phyloP scores from a whole-genome alignment of 2,113 vertebrate genomes.

The Lates calcarifer region DNA sequence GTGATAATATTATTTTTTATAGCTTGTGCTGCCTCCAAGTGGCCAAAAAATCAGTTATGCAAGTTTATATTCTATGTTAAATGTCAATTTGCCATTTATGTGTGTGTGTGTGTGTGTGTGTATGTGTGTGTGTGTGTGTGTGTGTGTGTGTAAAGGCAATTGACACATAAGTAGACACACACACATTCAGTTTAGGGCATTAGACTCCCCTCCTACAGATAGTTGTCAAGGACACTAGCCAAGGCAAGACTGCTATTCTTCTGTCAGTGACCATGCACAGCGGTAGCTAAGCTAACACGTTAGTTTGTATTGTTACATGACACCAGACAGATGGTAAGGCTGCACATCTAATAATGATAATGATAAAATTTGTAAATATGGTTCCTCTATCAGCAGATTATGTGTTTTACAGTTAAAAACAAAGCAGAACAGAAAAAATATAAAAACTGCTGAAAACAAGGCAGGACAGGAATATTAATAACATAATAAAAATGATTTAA shows the following conservation, averaged over 20 bases:
- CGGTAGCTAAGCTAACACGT: not conserved
- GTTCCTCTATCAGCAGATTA: not conserved
- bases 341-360: not conserved
- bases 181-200: slow-evolving; percentile 17
- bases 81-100: not conserved
- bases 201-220: slow-evolving; percentile 40
- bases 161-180: not conserved
- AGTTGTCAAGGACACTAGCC: slow-evolving; percentile 51
- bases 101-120: slow-evolving; percentile 14
- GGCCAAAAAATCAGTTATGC: too few relatives aligned
- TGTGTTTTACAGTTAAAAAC: not conserved
- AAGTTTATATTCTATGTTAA: too few relatives aligned
- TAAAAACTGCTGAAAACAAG: not conserved
- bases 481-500: not conserved
- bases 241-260: slow-evolving; percentile 25
- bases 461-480: not conserved
- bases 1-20: too few relatives aligned
- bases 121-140: slow-evolving; percentile 7
- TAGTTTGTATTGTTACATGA: slow-evolving; percentile 12
- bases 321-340: slow-evolving; percentile 16
- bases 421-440: not conserved
- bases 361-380: not conserved
- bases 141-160: not conserved
- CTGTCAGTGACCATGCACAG: slow-evolving; percentile 25
- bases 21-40: too few relatives aligned